Conservation (phyloP, 2,888 invertebrate species). For the Pseudeuparius sepicola region DNA sequence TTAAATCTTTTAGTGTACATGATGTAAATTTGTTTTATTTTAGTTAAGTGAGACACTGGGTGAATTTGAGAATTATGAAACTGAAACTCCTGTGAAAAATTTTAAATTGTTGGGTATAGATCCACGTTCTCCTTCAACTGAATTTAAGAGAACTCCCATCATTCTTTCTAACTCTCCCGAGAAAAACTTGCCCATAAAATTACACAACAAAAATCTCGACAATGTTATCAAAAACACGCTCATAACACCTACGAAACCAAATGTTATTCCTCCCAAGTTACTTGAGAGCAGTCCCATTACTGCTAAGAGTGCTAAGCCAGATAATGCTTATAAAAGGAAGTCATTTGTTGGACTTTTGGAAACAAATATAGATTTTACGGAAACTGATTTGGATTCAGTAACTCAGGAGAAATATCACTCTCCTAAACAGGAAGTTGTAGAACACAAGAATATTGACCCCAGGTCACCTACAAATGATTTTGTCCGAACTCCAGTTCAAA, state of each 20-base stretch:
- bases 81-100: slow-evolving; percentile 19
- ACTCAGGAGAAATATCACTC: slow-evolving; percentile 25
- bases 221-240: slow-evolving; percentile 22
- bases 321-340: slow-evolving; percentile 34
- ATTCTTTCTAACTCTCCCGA: slow-evolving; percentile 24
- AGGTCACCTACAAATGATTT: slow-evolving; percentile 47
- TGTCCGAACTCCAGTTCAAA: slow-evolving; percentile 43
- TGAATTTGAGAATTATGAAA: slow-evolving; percentile 17
- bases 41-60: slow-evolving; percentile 21
- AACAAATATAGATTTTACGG: slow-evolving; percentile 52
- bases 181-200: slow-evolving; percentile 22
- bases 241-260: slow-evolving; percentile 25
- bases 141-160: slow-evolving; percentile 52
- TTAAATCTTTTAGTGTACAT: slow-evolving; percentile 3
- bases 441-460: slow-evolving; percentile 33
- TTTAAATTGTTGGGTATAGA: slow-evolving; percentile 31
- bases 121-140: slow-evolving; percentile 50
- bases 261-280: slow-evolving; percentile 35
- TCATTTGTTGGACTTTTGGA: slow-evolving; percentile 45
- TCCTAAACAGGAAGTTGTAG: no score
- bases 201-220: slow-evolving; percentile 35
- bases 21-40: slow-evolving; percentile 11
- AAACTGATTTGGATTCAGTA: slow-evolving; percentile 39
- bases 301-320: slow-evolving; percentile 28
- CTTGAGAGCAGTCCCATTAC: slow-evolving; percentile 32